These are phyloP conservation scores for Parauchenoglanis ngamensis DNA, from an alignment of 2,797 vertebrate genomes.

Conservation along the genomic window DNA sequence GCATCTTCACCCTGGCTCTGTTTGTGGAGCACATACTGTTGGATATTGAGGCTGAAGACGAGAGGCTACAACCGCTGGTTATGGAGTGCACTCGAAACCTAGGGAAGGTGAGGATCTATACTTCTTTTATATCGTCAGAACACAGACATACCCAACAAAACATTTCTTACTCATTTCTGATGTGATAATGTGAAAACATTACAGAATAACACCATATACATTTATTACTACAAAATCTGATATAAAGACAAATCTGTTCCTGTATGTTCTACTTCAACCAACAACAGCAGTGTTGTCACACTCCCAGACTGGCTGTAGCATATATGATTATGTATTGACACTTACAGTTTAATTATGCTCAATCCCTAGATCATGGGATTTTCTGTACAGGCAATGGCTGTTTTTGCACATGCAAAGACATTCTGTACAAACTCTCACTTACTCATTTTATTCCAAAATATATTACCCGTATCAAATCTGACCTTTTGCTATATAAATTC, in stretches of 20 bases:
- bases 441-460: not conserved
- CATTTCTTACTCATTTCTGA: not conserved
- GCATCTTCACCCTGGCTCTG: constrained; percentile 81
- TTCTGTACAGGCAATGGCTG: not conserved
- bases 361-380: not conserved
- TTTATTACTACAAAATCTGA: not conserved
- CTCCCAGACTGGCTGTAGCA: not conserved
- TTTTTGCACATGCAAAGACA: not conserved
- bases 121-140: not conserved
- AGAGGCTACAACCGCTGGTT: constrained; percentile 71
- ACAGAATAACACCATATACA: not conserved
- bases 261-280: not conserved
- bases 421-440: not conserved
- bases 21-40: constrained; percentile 88
- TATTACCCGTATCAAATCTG: not conserved
- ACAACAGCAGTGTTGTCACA: not conserved
- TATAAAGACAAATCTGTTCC: not conserved
- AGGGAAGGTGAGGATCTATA: constrained; percentile 71
- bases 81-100: constrained; percentile 68
- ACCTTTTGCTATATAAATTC: not conserved
- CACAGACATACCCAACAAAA: not conserved
- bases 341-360: not conserved
- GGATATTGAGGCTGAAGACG: constrained; percentile 66
- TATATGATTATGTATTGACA: not conserved
- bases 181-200: not conserved